Evolutionary conservation across 2,888 invertebrate genomes (phyloP).

Genomic region (Peribatodes rhomboidaria): DNA sequence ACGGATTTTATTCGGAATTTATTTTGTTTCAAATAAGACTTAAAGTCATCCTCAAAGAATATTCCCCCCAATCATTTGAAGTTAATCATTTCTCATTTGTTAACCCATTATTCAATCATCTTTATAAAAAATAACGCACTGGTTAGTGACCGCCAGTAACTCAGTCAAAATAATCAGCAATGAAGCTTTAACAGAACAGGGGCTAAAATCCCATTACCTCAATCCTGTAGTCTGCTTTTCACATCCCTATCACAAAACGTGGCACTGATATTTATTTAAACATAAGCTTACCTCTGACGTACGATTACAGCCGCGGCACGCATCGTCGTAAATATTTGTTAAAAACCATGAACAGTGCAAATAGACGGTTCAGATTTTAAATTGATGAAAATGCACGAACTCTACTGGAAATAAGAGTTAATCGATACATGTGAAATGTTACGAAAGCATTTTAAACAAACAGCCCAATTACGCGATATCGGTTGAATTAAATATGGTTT

Average conservation of each 20-base stretch:
- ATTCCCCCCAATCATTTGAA: too few relatives aligned
- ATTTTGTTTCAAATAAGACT: too few relatives aligned
- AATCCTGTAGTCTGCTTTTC: too few relatives aligned
- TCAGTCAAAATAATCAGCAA: too few relatives aligned
- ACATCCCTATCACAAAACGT: slow-evolving; percentile 56
- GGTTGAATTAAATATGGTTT: too few relatives aligned
- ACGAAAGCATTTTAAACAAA: not conserved
- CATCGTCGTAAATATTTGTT: slow-evolving; percentile 74
- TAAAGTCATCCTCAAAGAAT: too few relatives aligned
- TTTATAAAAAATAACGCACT: too few relatives aligned
- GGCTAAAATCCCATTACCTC: not conserved
- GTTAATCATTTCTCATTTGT: too few relatives aligned
- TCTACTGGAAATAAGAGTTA: not conserved
- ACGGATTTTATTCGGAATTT: too few relatives aligned
- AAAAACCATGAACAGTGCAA: slow-evolving; percentile 65
- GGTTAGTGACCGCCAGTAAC: too few relatives aligned
- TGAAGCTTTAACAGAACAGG: not conserved
- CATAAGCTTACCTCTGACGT: slow-evolving; percentile 73
- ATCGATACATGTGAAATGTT: not conserved
- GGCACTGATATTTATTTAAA: slow-evolving; percentile 71
- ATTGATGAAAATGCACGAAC: slow-evolving; percentile 48
- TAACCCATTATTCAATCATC: too few relatives aligned
- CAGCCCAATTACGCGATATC: not conserved
- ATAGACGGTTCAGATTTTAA: slow-evolving; percentile 56
- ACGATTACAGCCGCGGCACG: slow-evolving; percentile 69